phyloP scores from a whole-genome alignment of 2,797 vertebrate genomes.

The Chelonia mydas region DNA sequence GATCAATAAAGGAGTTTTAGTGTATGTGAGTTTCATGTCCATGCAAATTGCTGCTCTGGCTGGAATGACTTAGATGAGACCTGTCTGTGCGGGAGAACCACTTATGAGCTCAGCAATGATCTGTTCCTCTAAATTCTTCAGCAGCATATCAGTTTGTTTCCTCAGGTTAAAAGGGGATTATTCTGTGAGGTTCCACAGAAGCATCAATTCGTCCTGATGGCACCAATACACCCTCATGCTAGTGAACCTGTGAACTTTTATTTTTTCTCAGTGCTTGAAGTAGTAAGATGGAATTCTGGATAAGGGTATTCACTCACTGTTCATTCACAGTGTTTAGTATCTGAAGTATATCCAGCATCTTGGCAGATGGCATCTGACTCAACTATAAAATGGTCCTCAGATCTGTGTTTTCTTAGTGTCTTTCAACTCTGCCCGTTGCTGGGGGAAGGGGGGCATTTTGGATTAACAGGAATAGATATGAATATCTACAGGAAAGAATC shows the following conservation, averaged over 20 bases:
- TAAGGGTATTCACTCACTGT: background rate
- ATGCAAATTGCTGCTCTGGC: background rate
- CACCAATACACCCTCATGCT: background rate
- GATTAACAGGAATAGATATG: background rate
- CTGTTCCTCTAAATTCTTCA: background rate
- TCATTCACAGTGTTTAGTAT: background rate
- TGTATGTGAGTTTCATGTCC: background rate
- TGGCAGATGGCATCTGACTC: background rate
- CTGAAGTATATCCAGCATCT: background rate
- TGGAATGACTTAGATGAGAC: background rate
- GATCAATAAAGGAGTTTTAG: background rate
- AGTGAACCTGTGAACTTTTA: background rate
- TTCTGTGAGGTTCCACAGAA: background rate
- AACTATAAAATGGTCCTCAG: background rate
- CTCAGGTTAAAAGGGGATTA: background rate
- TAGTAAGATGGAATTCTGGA: background rate
- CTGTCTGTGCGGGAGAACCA: background rate
- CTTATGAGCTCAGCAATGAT: background rate
- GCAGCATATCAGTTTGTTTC: background rate
- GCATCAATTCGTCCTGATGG: background rate
- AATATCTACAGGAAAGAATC: background rate
- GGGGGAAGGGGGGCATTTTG: background rate
- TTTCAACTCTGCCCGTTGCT: background rate
- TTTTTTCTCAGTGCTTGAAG: background rate
- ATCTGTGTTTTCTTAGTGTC: background rate